Base-by-base conservation (phyloP, 2,888 invertebrate species). In the Eucera pruinosa region DNA sequence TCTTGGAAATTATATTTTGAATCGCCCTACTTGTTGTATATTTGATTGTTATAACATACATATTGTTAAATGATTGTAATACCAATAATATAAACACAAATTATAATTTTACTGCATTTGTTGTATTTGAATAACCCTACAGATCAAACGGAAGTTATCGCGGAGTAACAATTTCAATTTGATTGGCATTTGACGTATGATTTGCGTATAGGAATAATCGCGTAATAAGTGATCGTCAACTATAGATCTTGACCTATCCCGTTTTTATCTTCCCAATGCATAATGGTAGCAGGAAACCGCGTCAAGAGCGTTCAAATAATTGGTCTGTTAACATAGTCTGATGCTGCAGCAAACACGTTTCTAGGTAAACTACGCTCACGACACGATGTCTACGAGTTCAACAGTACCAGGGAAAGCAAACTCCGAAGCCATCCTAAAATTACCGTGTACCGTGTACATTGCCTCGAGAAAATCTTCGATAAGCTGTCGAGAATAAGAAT, bases 251-350 rank as follows among this genome's bases (percentile, higher is more conserved):
- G 33, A 47, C 33, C 47, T 33, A 27, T 23, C 43, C 27, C 7
- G 3, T 60, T 60, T 58, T 43, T 27, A 45, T 45, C 18, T 0
- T 5, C 0, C 6, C 27, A 1, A 27, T 13, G 20, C 27, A 20
- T 2, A 52, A 60, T 18, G 7, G 41, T 13, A 1, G 13, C 9
- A 18, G 25, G 3, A 18, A 30, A 13, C 9, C 15, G 50, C 27
- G 4, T 13, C 52, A 4, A 11, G 18, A 33, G 11, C 27, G 43
- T 20, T 43, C 43, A 43, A 58, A 43, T 36, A 61, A 48, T 36
- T 61, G 23, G 23, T 61, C 47, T 20, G 61, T 48, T 61, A 48
- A 48, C 61, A 47, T 36, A 36, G 47, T 11, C 33, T n/a, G 47
- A 23, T 36, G 33, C 36, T 3, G 30, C 15, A 15, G 47, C 47